Base-by-base conservation (phyloP, 2,113 vertebrate species). In the Henicopernis longicauda region DNA sequence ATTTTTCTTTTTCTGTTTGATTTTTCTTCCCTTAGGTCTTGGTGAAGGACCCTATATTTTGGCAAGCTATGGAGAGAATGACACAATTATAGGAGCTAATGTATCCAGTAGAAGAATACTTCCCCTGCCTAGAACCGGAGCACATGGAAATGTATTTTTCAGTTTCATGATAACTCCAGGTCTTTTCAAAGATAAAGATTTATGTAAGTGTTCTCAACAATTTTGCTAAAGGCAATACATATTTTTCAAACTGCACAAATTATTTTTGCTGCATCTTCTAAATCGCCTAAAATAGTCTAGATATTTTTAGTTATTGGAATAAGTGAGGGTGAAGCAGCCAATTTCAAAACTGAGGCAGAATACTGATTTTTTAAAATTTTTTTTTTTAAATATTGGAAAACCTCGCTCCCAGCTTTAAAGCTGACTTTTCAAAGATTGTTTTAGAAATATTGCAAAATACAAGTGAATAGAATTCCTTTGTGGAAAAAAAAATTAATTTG, bases 101-200 rank as follows among this genome's bases (percentile, higher is more conserved):
- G 85, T 99, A 71, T 99, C 98, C 91, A 99, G 98, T 87, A 98
- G 98, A 94, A 98, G 94, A 27, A 98, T 99, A 91, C 99, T 99
- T 97, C 98, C 99, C 80, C 97, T 99, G 77, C 96, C 98, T 80
- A 99, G 98, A 98, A 97, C 89, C 13, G 97, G 97, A 88, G 83
- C 96, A 44, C 97, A 97, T 29, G 96, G 98, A 92, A 97, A 98
- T 71, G 93, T 99, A 44, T 98, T 99, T 95, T 99, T 99, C 97
- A 99, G 98, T 98, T 99, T 99, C 97, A 99, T 99, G 99, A 98
- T 99, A 97, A 99, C 99, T 71, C 98, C 98, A 72, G 99, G 99
- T 70, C 98, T 99, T 97, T 99, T 98, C 94, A 99, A 98, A 97
- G 99, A 99, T 89, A 98, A 98, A 94, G 97, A 98, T 74, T 98